Evolutionary conservation across 1,140 invertebrate genomes (phyloP), one percentile per base, ranked within the genome.

Genomic region (Pogonomyrmex californicus): DNA sequence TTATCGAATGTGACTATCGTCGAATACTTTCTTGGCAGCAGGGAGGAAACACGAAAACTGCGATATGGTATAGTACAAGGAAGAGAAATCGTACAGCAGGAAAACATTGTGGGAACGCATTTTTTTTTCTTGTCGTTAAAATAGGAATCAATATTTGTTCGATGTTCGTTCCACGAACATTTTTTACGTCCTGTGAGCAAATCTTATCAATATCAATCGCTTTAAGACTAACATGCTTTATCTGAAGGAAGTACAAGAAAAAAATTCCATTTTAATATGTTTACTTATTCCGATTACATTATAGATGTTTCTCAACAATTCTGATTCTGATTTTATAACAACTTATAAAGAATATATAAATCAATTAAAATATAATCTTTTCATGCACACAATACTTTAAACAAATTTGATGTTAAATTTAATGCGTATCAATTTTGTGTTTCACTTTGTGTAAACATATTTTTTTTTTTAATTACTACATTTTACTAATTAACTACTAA

Each of bases 1-100:
- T 91, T 91, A 91, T 89, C 90, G 63, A 58, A 54, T 12, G 23
- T 10, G 66, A 71, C 58, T 89, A 89, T 89, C 87, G 63, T 79
- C 76, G 71, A 87, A 88, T 86, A 81, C 49, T 60, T 88, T 87
- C 73, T 86, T 63, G 86, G 23, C 36, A 10, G 62, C 30, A 12
- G 38, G 12, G 47, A 66, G 47, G 56, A 87, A 65, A 56, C 51
- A 38, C 30, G 58, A 66, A 83, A 82, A 73, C 2, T 41, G 14
- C 47, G 54, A 60, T 66, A 58, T 30, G 56, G 30, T 63, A 23
- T 23, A 41, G 44, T 49, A 70, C 38, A 14, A 68, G 54, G 71
- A 76, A 47, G 41, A 83, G n/a, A 49, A 71, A 60, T 49, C 38
- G 9, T 3, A 7, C 0, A 30, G 2, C n/a, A 36, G 23, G 54